Evolutionary conservation across 2,113 vertebrate species (phyloP).

Genomic region (Engystomops pustulosus): DNA sequence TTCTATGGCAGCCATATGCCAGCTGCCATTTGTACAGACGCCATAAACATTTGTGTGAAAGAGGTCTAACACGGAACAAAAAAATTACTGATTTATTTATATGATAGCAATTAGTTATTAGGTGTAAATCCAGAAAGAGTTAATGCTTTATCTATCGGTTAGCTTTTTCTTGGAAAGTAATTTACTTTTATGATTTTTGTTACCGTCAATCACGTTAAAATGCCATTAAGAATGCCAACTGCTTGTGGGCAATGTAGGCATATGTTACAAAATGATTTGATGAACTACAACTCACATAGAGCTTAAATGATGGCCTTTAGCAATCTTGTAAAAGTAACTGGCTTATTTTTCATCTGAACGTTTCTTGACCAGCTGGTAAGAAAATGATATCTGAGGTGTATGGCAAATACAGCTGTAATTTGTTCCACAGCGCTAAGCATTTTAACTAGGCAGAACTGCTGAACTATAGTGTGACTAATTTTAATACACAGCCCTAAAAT

Average conservation of each 20-base stretch:
- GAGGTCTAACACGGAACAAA: too few relatives aligned
- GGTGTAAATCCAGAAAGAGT: too few relatives aligned
- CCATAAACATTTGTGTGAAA: too few relatives aligned
- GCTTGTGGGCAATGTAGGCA: background rate
- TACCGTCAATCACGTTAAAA: background rate
- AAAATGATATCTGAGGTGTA: background rate
- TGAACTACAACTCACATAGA: background rate
- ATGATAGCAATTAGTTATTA: too few relatives aligned
- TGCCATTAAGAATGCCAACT: background rate
- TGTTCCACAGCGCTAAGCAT: background rate
- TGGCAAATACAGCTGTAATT: background rate
- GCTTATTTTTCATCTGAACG: background rate
- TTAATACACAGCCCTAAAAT: slow-evolving; percentile 36
- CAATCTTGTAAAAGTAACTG: background rate
- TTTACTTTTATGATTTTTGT: background rate
- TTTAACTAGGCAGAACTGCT: slow-evolving; percentile 33
- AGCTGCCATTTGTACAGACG: too few relatives aligned
- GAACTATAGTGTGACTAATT: slow-evolving; percentile 33
- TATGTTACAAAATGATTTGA: background rate
- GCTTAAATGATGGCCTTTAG: background rate
- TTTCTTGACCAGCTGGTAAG: background rate
- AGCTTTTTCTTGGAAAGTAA: too few relatives aligned
- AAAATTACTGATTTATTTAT: too few relatives aligned
- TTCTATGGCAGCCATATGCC: too few relatives aligned
- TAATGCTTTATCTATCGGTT: too few relatives aligned